These are phyloP conservation scores for Danionella dracula DNA, from an alignment of 2,797 vertebrate genomes.

Conservation along the genomic window DNA sequence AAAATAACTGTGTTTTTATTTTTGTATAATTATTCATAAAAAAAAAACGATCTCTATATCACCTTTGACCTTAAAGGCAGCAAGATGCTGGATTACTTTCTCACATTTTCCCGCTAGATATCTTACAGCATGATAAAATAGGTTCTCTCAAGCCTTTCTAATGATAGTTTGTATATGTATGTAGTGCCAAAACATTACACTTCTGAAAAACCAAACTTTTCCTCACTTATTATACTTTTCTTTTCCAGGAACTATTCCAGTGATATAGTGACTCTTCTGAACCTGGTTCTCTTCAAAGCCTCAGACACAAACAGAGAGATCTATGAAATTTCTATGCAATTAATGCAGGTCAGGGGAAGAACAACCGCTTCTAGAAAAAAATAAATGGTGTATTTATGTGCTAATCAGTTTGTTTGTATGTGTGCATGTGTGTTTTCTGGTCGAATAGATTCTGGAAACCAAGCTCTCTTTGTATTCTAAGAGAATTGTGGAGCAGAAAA, in stretches of 20 bases:
- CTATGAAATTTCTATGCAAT: constrained; percentile 97
- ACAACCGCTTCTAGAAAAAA: neutral
- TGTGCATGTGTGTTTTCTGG: neutral
- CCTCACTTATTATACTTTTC: no score
- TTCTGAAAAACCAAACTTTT: no score
- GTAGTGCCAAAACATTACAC: neutral
- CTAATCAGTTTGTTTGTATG: neutral
- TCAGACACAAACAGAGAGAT: constrained; percentile 96
- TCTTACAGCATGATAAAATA: no score
- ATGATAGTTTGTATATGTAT: constrained; percentile 8
- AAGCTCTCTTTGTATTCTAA: constrained; percentile 94
- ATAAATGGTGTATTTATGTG: constrained; percentile 1
- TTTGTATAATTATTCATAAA: no score
- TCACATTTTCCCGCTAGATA: no score
- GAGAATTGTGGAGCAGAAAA: constrained; percentile 88
- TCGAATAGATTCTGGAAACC: constrained; percentile 83
- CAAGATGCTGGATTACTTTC: no score
- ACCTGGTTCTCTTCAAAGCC: constrained; percentile 95
- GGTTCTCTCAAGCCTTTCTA: no score
- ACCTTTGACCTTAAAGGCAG: no score
- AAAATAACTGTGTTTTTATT: no score
- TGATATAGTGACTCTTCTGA: constrained; percentile 93
- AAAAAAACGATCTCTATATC: no score
- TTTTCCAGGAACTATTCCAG: constrained; percentile 89
- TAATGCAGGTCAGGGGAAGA: constrained; percentile 83